Evolutionary conservation across 2,797 vertebrate genomes (phyloP).

Genomic region (Halcyon smyrnensis): DNA sequence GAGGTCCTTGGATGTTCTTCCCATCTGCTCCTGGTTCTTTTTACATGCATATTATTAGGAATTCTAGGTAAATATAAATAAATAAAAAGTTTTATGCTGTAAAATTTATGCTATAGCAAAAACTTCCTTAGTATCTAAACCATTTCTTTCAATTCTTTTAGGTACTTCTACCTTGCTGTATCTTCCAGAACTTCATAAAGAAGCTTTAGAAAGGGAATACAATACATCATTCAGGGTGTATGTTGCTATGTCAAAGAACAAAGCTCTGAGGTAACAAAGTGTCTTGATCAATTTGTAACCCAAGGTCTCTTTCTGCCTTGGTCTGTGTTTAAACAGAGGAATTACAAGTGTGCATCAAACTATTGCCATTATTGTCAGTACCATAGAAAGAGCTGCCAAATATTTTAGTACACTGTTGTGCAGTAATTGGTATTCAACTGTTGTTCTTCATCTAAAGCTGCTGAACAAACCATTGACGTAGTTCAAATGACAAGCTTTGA

Average conservation of each 20-base stretch:
- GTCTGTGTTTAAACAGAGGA: background rate
- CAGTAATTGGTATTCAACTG: background rate
- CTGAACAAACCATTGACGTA: background rate
- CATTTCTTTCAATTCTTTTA: background rate
- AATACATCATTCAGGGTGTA: background rate
- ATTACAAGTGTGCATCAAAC: background rate
- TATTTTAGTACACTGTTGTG: background rate
- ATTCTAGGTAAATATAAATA: background rate
- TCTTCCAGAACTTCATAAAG: background rate
- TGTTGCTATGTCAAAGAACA: background rate
- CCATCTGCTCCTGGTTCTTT: background rate
- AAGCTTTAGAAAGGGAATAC: background rate
- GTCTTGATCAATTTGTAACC: background rate
- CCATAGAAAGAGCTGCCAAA: background rate
- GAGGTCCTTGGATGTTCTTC: background rate
- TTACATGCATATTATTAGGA: background rate
- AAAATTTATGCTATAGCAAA: background rate
- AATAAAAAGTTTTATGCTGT: background rate
- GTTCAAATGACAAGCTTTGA: background rate
- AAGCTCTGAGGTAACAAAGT: background rate
- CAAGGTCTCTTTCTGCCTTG: background rate
- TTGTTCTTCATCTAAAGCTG: background rate
- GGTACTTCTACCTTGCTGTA: background rate
- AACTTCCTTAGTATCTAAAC: background rate
- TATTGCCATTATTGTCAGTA: background rate